Percentiles rank a stretch among this genome's conserved stretches.
Evolutionary conservation across 2,888 invertebrate genomes (phyloP).

Genomic region (Sphaerophoria rueppellii): DNA sequence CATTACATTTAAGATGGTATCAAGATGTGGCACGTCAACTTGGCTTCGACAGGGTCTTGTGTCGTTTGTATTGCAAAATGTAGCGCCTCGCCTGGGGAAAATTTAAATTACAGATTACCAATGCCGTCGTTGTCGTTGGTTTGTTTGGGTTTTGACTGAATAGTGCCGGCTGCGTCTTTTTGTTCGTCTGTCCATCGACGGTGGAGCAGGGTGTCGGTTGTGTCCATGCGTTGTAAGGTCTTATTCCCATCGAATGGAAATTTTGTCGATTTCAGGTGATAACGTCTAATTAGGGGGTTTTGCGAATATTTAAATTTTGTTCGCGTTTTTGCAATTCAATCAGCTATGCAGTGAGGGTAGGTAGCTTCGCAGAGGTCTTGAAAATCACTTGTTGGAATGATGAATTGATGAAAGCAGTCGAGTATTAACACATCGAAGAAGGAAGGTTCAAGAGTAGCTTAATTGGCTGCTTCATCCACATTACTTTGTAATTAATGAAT

Average conservation of each 20-base stretch:
- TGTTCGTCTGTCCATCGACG: background rate
- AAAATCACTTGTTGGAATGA: conserved; percentile 37
- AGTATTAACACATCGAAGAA: conserved; percentile 58
- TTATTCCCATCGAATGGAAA: conserved; percentile 28
- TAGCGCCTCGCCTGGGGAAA: conserved; percentile 18
- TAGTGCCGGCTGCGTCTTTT: conserved; percentile 28
- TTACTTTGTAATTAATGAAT: background rate
- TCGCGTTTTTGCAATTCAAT: conserved; percentile 41
- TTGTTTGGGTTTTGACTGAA: conserved; percentile 38
- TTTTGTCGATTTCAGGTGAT: conserved; percentile 63
- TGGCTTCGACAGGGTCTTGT: conserved; percentile 21
- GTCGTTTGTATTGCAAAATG: conserved; percentile 15
- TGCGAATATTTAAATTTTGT: conserved; percentile 66
- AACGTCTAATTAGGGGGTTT: conserved; percentile 71
- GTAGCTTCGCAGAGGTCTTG: background rate
- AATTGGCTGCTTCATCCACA: conserved; percentile 41
- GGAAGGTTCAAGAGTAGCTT: conserved; percentile 9
- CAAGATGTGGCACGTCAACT: conserved; percentile 71
- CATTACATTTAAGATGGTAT: conserved; percentile 71
- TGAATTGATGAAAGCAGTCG: conserved; percentile 56
- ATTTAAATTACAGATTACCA: conserved; percentile 65
- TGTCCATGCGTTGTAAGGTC: no score
- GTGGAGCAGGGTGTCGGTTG: no score
- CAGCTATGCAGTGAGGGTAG: background rate
- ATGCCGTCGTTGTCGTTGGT: conserved; percentile 18